Conservation (phyloP, 2,888 invertebrate genomes). For the Troides aeacus region DNA sequence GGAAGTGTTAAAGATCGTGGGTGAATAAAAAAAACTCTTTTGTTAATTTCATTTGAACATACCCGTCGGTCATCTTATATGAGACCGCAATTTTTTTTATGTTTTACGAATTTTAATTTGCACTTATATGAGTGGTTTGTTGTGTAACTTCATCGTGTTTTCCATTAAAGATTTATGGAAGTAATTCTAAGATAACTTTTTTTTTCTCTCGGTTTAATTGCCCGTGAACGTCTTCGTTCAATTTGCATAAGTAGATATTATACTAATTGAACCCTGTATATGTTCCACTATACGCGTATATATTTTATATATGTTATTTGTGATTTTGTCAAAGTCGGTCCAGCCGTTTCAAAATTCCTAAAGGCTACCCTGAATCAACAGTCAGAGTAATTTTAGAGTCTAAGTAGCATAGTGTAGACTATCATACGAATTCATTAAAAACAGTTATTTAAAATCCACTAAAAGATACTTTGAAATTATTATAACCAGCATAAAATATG, state of each 20-base stretch:
- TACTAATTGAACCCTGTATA: not conserved
- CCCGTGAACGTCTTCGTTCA: not conserved
- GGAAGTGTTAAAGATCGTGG: not conserved
- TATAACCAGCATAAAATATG: not conserved
- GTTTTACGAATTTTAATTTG: not conserved
- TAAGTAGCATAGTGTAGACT: no score
- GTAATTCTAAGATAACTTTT: not conserved
- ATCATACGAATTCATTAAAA: no score
- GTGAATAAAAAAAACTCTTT: not conserved
- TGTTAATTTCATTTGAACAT: not conserved
- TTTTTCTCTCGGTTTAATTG: conserved; percentile 1
- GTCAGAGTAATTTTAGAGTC: no score
- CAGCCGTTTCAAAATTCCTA: no score
- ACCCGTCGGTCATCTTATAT: not conserved
- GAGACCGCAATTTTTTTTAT: not conserved
- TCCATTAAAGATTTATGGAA: not conserved
- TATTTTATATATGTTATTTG: no score
- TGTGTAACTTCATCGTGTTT: not conserved
- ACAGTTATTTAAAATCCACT: no score
- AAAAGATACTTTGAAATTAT: no score
- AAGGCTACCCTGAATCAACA: no score
- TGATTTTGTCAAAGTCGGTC: no score
- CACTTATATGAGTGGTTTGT: not conserved
- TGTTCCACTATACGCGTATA: no score
- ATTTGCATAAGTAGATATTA: not conserved